phyloP scores from a whole-genome alignment of 2,888 invertebrate genomes.

The Ochropleura leucogaster region DNA sequence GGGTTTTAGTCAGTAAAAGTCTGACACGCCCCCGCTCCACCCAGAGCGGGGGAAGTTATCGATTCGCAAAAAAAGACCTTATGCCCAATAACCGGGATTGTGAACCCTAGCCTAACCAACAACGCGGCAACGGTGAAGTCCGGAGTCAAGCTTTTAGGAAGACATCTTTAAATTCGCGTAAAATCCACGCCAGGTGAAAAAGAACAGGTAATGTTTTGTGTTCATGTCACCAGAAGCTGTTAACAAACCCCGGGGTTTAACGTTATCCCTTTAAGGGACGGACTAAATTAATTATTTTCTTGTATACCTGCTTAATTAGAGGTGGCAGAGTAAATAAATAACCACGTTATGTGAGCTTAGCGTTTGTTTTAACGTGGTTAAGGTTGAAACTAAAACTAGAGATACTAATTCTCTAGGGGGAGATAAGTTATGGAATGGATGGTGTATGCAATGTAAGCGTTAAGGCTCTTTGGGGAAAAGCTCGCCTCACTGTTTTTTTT shows the following conservation, averaged over 20 bases:
- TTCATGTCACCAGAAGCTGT: conserved; percentile 26
- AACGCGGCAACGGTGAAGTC: too few relatives aligned
- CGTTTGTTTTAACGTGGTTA: conserved; percentile 4
- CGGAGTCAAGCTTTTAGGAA: too few relatives aligned
- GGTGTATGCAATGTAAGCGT: background rate
- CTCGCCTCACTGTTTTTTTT: too few relatives aligned
- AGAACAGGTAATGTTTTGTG: background rate
- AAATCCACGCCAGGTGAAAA: background rate
- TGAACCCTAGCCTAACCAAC: too few relatives aligned
- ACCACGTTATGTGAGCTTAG: conserved; percentile 20
- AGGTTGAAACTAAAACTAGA: conserved; percentile 25
- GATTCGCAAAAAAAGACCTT: too few relatives aligned
- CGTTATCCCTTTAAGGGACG: conserved; percentile 14
- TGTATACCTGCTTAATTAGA: conserved; percentile 54
- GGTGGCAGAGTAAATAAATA: conserved; percentile 43
- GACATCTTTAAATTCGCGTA: too few relatives aligned
- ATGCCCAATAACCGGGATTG: too few relatives aligned
- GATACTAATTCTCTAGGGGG: conserved; percentile 9
- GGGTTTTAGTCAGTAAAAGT: too few relatives aligned
- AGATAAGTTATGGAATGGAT: conserved; percentile 11
- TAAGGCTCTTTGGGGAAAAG: too few relatives aligned
- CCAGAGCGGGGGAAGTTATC: too few relatives aligned
- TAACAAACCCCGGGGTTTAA: conserved; percentile 24
- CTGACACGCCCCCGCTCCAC: too few relatives aligned
- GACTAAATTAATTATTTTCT: conserved; percentile 54